Conservation (phyloP, 1,140 invertebrate species). For the Anadara kagoshimensis region DNA sequence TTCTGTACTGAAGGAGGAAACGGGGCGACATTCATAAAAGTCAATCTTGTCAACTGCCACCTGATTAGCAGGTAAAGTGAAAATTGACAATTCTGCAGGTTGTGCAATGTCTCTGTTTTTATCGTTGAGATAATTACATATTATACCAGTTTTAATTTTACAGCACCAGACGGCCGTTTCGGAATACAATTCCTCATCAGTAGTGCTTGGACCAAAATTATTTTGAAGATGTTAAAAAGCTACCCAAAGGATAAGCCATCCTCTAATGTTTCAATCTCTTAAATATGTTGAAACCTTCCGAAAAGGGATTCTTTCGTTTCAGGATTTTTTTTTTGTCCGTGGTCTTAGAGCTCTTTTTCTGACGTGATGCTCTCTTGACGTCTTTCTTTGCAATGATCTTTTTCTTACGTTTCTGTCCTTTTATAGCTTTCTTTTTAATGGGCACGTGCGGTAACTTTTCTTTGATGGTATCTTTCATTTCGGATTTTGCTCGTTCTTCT, state of each 20-base stretch:
- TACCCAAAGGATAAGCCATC: too few species aligned
- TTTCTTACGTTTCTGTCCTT: conserved; percentile 10
- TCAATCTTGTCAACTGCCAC: conserved; percentile 28
- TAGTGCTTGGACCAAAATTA: too few species aligned
- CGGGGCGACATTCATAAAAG: conserved; percentile 16
- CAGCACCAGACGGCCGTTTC: too few species aligned
- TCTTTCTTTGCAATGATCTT: not conserved
- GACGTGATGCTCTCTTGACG: not conserved
- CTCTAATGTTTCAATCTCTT: not conserved
- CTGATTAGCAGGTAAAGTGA: conserved; percentile 25
- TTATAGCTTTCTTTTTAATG: not conserved
- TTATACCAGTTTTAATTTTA: too few species aligned
- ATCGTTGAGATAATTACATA: conserved; percentile 24
- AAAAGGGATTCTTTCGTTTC: not conserved
- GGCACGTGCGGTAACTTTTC: conserved; percentile 13
- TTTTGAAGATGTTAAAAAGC: too few species aligned
- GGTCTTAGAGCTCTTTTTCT: not conserved
- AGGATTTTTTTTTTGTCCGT: not conserved
- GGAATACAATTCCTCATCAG: too few species aligned
- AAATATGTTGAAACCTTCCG: not conserved
- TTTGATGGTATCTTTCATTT: conserved; percentile 9
- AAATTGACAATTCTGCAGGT: conserved; percentile 29
- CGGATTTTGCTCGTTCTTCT: conserved; percentile 23
- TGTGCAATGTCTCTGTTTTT: conserved; percentile 24
- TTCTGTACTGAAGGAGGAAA: conserved; percentile 15